Conservation (phyloP, 2,888 invertebrate genomes). For the Andrena dorsata region DNA sequence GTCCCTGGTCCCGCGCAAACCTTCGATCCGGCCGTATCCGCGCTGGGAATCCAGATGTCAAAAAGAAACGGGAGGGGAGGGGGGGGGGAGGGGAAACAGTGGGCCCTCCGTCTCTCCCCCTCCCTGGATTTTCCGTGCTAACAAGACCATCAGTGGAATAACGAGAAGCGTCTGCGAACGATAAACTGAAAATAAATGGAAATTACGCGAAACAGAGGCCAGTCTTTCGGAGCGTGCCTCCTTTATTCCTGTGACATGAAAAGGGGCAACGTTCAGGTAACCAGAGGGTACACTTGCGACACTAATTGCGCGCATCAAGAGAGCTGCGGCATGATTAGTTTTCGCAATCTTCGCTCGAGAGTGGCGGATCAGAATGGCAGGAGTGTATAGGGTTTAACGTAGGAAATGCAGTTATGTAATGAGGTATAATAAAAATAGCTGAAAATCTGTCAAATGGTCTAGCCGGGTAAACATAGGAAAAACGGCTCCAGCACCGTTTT, state of each 20-base stretch:
- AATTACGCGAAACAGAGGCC: conserved; percentile 24
- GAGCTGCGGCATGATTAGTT: not conserved
- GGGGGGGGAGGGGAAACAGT: no score
- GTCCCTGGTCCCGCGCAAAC: conserved; percentile 51
- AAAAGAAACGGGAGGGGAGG: conserved; percentile 47
- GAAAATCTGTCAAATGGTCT: no score
- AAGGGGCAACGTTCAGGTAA: not conserved
- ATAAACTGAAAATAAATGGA: conserved; percentile 58
- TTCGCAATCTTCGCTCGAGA: not conserved
- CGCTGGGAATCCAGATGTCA: conserved; percentile 56
- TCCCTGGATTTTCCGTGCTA: conserved; percentile 42
- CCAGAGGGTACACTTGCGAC: not conserved
- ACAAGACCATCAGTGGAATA: conserved; percentile 55
- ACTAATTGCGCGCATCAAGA: conserved; percentile 26
- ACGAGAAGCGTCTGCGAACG: conserved; percentile 46
- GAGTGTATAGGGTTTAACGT: not conserved
- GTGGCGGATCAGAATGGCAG: no score
- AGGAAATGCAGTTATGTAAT: not conserved
- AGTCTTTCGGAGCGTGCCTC: not conserved
- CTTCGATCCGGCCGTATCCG: conserved; percentile 53
- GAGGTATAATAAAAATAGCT: not conserved
- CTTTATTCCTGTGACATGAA: not conserved
- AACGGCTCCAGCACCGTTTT: no score
- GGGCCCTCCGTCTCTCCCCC: not conserved
- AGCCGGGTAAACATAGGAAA: no score